A percentile compares a stretch with the other conserved stretches of the same genome.
phyloP scores from a whole-genome alignment of 2,888 invertebrate genomes.

The Podabrus alpinus region DNA sequence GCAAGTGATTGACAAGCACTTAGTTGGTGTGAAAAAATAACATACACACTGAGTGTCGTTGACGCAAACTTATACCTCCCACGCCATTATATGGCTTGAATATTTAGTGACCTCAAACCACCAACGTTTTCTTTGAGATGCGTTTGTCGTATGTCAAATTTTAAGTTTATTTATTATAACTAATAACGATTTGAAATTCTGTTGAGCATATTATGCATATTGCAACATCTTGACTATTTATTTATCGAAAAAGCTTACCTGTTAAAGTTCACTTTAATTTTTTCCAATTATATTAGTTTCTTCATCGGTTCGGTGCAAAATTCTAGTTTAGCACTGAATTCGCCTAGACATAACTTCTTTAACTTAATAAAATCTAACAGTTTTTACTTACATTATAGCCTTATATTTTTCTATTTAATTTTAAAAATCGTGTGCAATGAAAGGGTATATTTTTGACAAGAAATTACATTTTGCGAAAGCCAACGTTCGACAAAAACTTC shows the following conservation, averaged over 20 bases:
- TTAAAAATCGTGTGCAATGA: constrained; percentile 3
- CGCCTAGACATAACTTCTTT: neutral
- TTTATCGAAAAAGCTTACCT: too few relatives aligned
- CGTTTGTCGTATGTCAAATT: neutral
- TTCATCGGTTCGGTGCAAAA: neutral
- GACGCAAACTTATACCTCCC: constrained; percentile 22
- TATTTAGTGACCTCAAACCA: constrained; percentile 35
- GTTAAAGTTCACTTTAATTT: neutral
- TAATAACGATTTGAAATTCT: neutral
- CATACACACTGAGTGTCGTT: constrained; percentile 29
- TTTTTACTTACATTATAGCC: too few relatives aligned
- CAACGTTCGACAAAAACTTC: constrained; percentile 29
- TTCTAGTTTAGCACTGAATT: neutral
- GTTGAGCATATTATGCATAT: neutral
- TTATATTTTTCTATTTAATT: neutral
- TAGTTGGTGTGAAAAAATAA: constrained; percentile 38
- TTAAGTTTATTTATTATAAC: neutral
- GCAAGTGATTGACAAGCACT: constrained; percentile 44
- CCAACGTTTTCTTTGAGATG: neutral
- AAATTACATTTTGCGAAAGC: constrained; percentile 24
- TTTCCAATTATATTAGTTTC: neutral
- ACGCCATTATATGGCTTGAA: constrained; percentile 32
- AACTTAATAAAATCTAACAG: neutral
- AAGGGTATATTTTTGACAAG: constrained; percentile 7
- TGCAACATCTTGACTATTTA: neutral